Conservation (phyloP, 2,888 invertebrate species). For the Pristionchus arcanus region DNA sequence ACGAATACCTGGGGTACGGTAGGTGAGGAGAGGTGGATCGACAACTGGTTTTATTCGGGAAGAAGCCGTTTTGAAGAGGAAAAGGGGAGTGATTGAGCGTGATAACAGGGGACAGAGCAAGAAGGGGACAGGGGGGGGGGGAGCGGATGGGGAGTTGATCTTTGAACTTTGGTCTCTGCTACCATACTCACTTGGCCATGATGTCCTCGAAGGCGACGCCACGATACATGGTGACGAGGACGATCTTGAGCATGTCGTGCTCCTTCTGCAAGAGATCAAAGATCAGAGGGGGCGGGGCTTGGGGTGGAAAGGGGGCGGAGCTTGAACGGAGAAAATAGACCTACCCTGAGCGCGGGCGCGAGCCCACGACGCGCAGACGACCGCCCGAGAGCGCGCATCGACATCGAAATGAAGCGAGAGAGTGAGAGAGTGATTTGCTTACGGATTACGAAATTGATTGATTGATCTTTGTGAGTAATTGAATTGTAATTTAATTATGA, state of each 20-base stretch:
- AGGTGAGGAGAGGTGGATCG: background rate
- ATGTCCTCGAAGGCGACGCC: slow-evolving; percentile 33
- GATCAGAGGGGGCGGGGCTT: slow-evolving; percentile 21
- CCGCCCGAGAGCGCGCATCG: slow-evolving; percentile 34
- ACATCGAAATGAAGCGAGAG: background rate
- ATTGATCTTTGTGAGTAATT: background rate
- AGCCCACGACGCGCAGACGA: slow-evolving; percentile 35
- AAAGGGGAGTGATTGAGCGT: too few species aligned
- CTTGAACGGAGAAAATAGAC: background rate
- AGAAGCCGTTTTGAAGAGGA: background rate
- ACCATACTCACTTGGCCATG: slow-evolving; percentile 2
- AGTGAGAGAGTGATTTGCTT: background rate
- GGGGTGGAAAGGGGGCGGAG: background rate
- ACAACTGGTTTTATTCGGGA: background rate
- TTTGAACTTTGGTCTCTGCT: background rate
- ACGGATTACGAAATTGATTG: background rate
- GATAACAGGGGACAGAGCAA: too few species aligned
- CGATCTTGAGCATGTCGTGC: slow-evolving; percentile 22
- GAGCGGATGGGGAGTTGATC: background rate
- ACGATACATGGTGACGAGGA: slow-evolving; percentile 10
- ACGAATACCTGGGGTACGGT: slow-evolving; percentile 31
- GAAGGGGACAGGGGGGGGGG: background rate
- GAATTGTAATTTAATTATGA: background rate
- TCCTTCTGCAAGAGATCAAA: slow-evolving; percentile 32
- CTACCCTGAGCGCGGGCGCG: slow-evolving; percentile 31